phyloP scores from a whole-genome alignment of 2,797 vertebrate species.

The Crenichthys baileyi region DNA sequence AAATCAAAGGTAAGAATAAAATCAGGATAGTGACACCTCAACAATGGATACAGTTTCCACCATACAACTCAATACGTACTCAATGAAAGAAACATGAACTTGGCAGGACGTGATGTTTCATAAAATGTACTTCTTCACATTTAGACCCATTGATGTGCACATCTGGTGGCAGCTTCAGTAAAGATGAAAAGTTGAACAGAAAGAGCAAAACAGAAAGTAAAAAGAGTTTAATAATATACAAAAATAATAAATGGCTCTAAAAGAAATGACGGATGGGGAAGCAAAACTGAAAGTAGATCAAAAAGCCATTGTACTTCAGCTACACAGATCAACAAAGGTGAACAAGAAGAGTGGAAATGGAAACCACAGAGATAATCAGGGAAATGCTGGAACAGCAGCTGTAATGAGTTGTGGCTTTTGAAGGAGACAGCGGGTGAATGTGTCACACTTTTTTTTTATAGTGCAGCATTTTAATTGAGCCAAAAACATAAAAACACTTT shows the following conservation, averaged over 20 bases:
- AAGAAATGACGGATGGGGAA: slow-evolving; percentile 32
- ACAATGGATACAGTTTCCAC: too few species aligned
- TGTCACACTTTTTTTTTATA: slow-evolving; percentile 31
- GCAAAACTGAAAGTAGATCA: slow-evolving; percentile 29
- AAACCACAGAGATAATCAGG: slow-evolving; percentile 11
- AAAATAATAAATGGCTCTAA: not conserved
- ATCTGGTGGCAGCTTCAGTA: not conserved
- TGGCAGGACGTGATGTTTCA: too few species aligned
- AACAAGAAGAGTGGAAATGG: slow-evolving; percentile 36
- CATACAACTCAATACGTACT: not conserved
- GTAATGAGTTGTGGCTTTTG: slow-evolving; percentile 30
- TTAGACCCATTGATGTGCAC: not conserved
- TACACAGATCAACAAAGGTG: slow-evolving; percentile 41
- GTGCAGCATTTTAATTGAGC: slow-evolving; percentile 26
- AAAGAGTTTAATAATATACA: not conserved
- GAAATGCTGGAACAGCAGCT: slow-evolving; percentile 24
- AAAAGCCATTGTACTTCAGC: slow-evolving; percentile 35
- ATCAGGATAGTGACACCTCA: too few species aligned
- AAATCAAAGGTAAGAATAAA: too few species aligned
- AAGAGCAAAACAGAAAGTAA: not conserved
- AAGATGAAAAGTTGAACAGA: slow-evolving; percentile 4
- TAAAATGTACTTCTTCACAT: not conserved
- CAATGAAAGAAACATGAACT: not conserved
- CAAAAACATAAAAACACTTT: slow-evolving; percentile 9
- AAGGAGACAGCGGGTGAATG: slow-evolving; percentile 47